Percentiles rank a stretch among this genome's conserved stretches.
Evolutionary conservation across 2,113 vertebrate species (phyloP).

Genomic region (Laticauda laticaudata): DNA sequence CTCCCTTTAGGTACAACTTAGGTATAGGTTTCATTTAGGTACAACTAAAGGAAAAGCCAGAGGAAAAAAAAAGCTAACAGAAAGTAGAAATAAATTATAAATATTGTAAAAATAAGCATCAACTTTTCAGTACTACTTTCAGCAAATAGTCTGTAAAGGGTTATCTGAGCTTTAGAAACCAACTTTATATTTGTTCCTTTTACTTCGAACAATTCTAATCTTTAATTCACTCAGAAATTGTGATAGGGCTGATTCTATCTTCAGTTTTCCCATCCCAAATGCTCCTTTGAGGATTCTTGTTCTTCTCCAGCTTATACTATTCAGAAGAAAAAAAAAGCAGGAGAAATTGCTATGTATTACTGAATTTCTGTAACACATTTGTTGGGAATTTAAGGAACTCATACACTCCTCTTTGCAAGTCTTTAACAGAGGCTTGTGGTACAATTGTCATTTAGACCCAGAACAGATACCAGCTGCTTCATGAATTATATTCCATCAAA

Average conservation of each 20-base stretch:
- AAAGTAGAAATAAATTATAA: neutral
- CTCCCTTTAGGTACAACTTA: neutral
- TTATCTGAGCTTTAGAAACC: neutral
- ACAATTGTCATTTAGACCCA: neutral
- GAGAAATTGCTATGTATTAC: neutral
- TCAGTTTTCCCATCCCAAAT: neutral
- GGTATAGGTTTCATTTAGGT: neutral
- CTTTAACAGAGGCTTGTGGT: neutral
- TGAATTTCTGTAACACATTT: neutral
- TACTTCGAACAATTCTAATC: neutral
- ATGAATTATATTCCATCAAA: neutral
- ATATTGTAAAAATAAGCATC: neutral
- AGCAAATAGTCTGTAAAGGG: neutral
- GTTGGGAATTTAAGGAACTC: neutral
- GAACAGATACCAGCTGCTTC: neutral
- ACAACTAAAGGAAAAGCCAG: neutral
- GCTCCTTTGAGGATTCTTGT: neutral
- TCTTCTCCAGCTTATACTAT: neutral
- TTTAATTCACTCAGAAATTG: neutral
- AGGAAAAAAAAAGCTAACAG: neutral
- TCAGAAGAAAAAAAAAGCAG: neutral
- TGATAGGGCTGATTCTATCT: neutral
- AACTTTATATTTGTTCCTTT: neutral
- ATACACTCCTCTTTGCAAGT: neutral
- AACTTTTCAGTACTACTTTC: neutral